A percentile compares a stretch with the other conserved stretches of the same genome.
These are phyloP conservation scores for Neomorphus geoffroyi DNA, from an alignment of 2,797 vertebrate species.

Conservation along the genomic window DNA sequence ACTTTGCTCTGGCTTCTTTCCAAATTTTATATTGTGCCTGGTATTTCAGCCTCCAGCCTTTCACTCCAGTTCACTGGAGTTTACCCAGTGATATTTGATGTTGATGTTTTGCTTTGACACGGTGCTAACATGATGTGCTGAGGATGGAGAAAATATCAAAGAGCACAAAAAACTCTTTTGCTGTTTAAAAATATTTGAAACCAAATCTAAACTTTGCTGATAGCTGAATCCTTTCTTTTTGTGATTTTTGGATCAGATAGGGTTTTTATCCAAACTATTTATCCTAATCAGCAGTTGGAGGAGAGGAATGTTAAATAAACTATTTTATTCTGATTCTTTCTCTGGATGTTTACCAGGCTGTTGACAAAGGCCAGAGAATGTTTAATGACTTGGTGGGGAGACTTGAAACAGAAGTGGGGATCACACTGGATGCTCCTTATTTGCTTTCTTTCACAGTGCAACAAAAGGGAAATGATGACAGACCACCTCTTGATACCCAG, in stretches of 20 bases:
- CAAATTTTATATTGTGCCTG: slow-evolving; percentile 47
- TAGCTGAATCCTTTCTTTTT: slow-evolving; percentile 75
- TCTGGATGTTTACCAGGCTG: slow-evolving; percentile 81
- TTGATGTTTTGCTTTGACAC: slow-evolving; percentile 72
- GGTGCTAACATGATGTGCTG: slow-evolving; percentile 72
- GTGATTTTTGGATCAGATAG: slow-evolving; percentile 81
- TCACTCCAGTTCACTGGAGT: slow-evolving; percentile 53
- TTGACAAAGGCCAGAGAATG: slow-evolving; percentile 83
- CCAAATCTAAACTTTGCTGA: slow-evolving; percentile 76
- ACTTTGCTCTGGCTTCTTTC: slow-evolving; percentile 21
- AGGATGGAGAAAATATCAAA: slow-evolving; percentile 75
- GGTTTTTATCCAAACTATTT: slow-evolving; percentile 83
- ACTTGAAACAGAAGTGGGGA: slow-evolving; percentile 77
- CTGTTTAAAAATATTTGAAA: slow-evolving; percentile 79
- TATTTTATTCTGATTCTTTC: slow-evolving; percentile 79
- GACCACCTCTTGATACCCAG: slow-evolving; percentile 77
- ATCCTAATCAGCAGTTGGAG: slow-evolving; percentile 84
- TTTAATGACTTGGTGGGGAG: slow-evolving; percentile 78
- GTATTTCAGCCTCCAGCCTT: slow-evolving; percentile 59
- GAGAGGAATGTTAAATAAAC: slow-evolving; percentile 83
- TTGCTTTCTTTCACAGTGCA: slow-evolving; percentile 65
- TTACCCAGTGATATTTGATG: slow-evolving; percentile 60
- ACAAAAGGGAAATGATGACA: slow-evolving; percentile 78
- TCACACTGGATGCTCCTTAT: slow-evolving; percentile 64
- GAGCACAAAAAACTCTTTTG: slow-evolving; percentile 68